Evolutionary conservation across 2,888 invertebrate genomes (phyloP).

Genomic region (Lepeophtheirus nordmannii): DNA sequence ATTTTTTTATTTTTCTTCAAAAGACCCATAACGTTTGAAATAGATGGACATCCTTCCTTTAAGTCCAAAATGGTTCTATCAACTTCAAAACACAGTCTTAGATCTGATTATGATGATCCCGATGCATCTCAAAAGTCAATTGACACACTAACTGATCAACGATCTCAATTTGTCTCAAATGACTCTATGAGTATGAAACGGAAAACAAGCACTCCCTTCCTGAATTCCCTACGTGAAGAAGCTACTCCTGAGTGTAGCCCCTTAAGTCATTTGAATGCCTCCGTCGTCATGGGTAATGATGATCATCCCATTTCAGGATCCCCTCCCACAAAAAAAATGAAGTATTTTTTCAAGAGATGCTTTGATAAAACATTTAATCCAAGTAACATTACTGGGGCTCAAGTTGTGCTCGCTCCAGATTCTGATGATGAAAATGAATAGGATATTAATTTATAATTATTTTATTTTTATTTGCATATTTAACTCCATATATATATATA

Average conservation of each 20-base stretch:
- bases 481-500: too few relatives aligned
- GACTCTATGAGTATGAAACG: neutral
- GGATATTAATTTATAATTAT: neutral
- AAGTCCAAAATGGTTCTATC: conserved; percentile 66
- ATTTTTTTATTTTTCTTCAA: neutral
- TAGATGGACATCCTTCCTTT: conserved; percentile 55
- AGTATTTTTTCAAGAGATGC: conserved; percentile 52
- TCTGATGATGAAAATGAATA: conserved; percentile 47
- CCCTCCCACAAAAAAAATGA: conserved; percentile 44
- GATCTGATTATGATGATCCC: neutral
- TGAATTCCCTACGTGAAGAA: neutral
- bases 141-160: neutral
- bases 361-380: conserved; percentile 56
- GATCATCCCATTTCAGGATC: conserved; percentile 45
- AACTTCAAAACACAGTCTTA: conserved; percentile 42
- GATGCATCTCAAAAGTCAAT: neutral
- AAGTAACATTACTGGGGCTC: conserved; percentile 40
- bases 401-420: conserved; percentile 50
- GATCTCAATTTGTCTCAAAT: neutral
- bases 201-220: neutral
- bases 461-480: too few relatives aligned
- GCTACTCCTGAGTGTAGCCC: neutral
- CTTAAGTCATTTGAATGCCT: neutral
- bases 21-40: conserved; percentile 55
- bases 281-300: conserved; percentile 28